Evolutionary conservation across 2,797 vertebrate species (phyloP), one percentile per base, ranked within the genome.

Genomic region (Sylvia borin): DNA sequence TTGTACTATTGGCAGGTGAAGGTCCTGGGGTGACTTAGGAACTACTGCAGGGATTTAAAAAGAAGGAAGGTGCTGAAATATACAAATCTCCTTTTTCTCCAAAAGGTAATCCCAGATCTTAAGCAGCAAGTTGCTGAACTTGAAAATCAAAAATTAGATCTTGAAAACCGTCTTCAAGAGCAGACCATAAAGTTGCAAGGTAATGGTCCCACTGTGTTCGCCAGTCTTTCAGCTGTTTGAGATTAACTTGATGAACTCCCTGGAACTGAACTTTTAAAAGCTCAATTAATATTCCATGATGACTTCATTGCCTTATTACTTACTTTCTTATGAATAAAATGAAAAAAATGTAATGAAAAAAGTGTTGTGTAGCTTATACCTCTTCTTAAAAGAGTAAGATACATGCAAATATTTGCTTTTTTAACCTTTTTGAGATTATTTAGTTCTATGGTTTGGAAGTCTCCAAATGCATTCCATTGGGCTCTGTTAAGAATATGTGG

Each of bases 21-120:
- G 16, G 42, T 54, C 3, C 4, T 70, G n/a, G 9, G 14, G 11
- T 58, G 29, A 53, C 8, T 5, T 4, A 42, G 91, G 40, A 73
- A 7, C 9, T 62, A 2, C 5, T 43, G 43, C 17, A 81, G 68
- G 31, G 22, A 21, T 50, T 62, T 77, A 55, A 22, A 71, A 70
- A 78, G 34, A 88, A 64, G 22, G 13, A 54, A 68, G 9, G 20
- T 53, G 12, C 51, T 71, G 88, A 84, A 21, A 25, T 68, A 53
- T 8, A 24, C 32, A 83, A 53, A 81, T 92, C 12, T 88, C 53
- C 6, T 40, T 66, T 73, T 90, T 74, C 92, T 81, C 58, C 65
- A 75, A 55, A 97, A 99, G 99, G 97, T 98, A 55, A 99, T 99
- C 88, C 98, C 99, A 7, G 98, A 99, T 92, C 98, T 99, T 75